Percentiles rank a stretch among this genome's conserved stretches.
phyloP scores from a whole-genome alignment of 2,113 vertebrate species.

The Callopanchax toddi region DNA sequence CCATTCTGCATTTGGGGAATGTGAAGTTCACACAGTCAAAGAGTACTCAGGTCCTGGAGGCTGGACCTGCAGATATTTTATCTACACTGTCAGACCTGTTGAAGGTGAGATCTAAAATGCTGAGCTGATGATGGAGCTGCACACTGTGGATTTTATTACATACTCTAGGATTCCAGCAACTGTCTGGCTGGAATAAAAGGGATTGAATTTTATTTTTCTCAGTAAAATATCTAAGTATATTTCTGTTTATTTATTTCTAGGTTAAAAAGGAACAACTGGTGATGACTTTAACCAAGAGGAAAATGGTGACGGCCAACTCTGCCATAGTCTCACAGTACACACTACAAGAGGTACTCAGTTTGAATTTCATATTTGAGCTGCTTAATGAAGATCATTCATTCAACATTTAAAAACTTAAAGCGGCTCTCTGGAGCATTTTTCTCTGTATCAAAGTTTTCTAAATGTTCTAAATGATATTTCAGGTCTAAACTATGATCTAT shows the following conservation, averaged over 20 bases:
- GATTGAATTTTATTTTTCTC: too few species aligned
- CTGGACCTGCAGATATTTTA: slow-evolving; percentile 87
- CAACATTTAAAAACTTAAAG: too few species aligned
- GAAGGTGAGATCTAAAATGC: slow-evolving; percentile 55
- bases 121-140: not conserved
- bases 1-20: slow-evolving; percentile 93
- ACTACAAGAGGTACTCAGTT: slow-evolving; percentile 83
- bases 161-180: too few species aligned
- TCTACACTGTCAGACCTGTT: slow-evolving; percentile 89
- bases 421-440: too few species aligned
- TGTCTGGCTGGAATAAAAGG: too few species aligned
- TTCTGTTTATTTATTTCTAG: slow-evolving; percentile 64
- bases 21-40: slow-evolving; percentile 84
- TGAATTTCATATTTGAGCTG: not conserved
- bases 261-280: slow-evolving; percentile 89
- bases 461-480: too few species aligned
- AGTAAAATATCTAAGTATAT: not conserved
- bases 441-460: too few species aligned
- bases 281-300: slow-evolving; percentile 90
- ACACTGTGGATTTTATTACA: not conserved
- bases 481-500: too few species aligned
- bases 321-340: slow-evolving; percentile 88
- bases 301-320: slow-evolving; percentile 83
- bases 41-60: slow-evolving; percentile 84
- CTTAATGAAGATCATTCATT: not conserved